Evolutionary conservation across 2,113 vertebrate species (phyloP).

Genomic region (Ploceus nigricollis): DNA sequence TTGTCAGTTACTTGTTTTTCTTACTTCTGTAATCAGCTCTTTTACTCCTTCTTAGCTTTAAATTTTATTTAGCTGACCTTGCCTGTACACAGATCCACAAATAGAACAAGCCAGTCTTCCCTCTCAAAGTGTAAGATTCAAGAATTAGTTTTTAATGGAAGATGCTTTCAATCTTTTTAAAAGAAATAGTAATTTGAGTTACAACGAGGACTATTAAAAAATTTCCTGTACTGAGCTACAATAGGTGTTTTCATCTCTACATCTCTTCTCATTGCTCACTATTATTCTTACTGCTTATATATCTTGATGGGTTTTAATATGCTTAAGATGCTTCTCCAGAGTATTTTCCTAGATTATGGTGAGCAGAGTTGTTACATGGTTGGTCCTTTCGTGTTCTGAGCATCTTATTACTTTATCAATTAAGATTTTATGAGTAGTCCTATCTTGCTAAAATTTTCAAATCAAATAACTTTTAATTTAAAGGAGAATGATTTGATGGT

Average conservation of each 20-base stretch:
- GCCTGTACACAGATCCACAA: not conserved
- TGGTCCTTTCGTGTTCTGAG: not conserved
- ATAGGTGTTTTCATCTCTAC: not conserved
- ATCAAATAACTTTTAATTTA: not conserved
- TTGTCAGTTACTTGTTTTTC: not conserved
- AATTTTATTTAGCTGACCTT: not conserved
- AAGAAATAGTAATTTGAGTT: not conserved
- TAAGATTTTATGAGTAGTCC: not conserved
- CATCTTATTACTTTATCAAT: not conserved
- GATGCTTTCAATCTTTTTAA: not conserved
- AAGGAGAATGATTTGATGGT: not conserved
- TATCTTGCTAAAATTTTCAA: slow-evolving; percentile 28
- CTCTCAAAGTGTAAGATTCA: not conserved
- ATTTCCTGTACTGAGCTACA: not conserved
- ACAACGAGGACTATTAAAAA: not conserved
- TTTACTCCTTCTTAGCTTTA: not conserved
- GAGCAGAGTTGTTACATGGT: not conserved
- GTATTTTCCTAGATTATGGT: not conserved
- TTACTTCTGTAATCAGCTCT: not conserved
- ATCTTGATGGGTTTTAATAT: not conserved
- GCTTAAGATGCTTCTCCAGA: not conserved
- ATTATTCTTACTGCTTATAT: not conserved
- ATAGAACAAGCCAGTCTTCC: not conserved
- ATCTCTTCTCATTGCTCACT: not conserved
- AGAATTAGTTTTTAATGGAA: not conserved